Evolutionary conservation across 2,113 vertebrate species (phyloP).

Genomic region (Melanostigma gelatinosum): DNA sequence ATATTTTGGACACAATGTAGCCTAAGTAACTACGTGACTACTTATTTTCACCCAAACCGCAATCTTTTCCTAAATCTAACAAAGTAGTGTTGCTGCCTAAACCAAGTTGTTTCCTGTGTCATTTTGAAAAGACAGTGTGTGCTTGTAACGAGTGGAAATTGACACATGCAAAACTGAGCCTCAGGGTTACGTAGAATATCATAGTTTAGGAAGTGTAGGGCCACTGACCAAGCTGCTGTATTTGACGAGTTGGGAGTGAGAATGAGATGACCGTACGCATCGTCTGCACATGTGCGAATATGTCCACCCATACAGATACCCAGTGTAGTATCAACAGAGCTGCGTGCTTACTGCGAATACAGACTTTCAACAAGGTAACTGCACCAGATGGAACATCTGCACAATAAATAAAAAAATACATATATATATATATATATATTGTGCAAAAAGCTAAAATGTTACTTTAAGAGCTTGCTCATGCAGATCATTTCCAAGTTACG

Average conservation of each 20-base stretch:
- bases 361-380: slow-evolving; percentile 1
- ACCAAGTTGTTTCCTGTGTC: background rate
- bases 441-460: background rate
- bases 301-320: background rate
- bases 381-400: background rate
- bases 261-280: background rate
- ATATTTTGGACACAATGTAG: background rate
- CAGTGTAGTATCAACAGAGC: background rate
- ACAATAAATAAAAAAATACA: background rate
- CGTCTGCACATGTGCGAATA: background rate
- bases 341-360: background rate
- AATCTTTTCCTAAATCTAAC: background rate
- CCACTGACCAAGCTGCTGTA: background rate
- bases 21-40: background rate
- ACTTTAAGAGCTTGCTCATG: background rate
- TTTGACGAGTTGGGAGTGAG: background rate
- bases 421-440: background rate
- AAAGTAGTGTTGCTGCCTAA: background rate
- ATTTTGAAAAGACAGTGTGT: background rate
- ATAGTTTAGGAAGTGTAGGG: background rate
- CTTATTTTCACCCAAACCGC: background rate
- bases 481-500: slow-evolving; percentile 8
- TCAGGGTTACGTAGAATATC: background rate
- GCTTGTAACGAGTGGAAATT: background rate
- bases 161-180: background rate